Evolutionary conservation across 2,888 invertebrate genomes (phyloP), one percentile per base, ranked within the genome.

Genomic region (Drosophila anceps): DNA sequence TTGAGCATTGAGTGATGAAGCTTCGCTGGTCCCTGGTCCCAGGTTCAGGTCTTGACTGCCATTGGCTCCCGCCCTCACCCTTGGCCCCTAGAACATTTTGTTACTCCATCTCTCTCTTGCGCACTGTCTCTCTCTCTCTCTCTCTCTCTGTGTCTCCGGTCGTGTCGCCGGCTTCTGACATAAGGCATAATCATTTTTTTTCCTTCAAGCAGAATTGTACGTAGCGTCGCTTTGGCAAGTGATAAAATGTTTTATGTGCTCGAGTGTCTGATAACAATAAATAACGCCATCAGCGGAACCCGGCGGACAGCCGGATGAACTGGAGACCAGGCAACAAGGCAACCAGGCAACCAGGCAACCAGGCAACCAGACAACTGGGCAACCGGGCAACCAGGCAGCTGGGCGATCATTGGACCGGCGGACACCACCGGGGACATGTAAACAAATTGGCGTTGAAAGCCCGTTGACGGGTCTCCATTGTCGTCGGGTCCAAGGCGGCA

Each of bases 241-340:
- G 84, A 85, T 85, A 85, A 85, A 85, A 85, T 85, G 88, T 85
- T 85, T 85, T 85, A 85, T 85, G 88, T 85, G 77, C 79, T 76
- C 77, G 85, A 85, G 88, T 88, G 88, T 85, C 88, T 88, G 84
- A 88, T 85, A 85, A 85, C 85, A 88, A 85, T 85, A 88, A 85
- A 85, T 85, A 85, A 88, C 88, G 73, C 83, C 85, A 85, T 84
- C 88, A 87, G 82, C 76, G 77, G 57, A 73, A 63, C 73, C 65
- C 46, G 62, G 39, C 76, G 63, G 67, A 67, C 57, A 73, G 44
- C 31, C 57, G 62, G 53, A 41, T 43, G 44, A 68, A 24, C 51
- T 69, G 39, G 15, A 48, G 24, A 59, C 29, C 43, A 24, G 57
- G 6, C 60, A 31, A 18, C 33, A 31, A 41, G 35, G 20, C 24